These are phyloP conservation scores for Dipodomys merriami DNA, from an alignment of 2,113 vertebrate genomes.

Conservation along the genomic window DNA sequence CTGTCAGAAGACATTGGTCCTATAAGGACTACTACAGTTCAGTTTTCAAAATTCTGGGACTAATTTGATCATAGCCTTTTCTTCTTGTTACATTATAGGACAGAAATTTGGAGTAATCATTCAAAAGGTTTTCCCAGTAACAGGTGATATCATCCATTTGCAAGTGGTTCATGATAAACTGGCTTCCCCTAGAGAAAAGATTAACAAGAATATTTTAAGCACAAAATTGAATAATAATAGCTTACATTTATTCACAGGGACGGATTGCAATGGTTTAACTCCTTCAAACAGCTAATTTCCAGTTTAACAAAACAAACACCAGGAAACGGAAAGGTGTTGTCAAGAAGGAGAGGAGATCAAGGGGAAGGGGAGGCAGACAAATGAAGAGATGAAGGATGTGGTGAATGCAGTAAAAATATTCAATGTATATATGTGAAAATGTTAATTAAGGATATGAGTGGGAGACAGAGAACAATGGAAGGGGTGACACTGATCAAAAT, in stretches of 20 bases:
- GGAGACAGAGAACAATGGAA: too few species aligned
- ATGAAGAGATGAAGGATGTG: too few species aligned
- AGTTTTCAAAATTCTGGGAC: constrained; percentile 84
- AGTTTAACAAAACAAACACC: too few species aligned
- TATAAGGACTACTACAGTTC: constrained; percentile 88
- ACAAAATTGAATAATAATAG: constrained; percentile 25
- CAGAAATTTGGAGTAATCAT: constrained; percentile 90
- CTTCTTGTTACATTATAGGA: constrained; percentile 91
- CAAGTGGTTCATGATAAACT: constrained; percentile 93
- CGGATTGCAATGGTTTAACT: too few species aligned
- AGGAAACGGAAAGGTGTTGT: too few species aligned
- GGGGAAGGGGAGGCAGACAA: too few species aligned
- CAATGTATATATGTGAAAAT: too few species aligned
- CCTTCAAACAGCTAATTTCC: too few species aligned
- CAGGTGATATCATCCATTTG: constrained; percentile 94
- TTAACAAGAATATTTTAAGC: constrained; percentile 56
- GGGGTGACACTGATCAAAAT: too few species aligned
- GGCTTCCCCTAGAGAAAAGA: constrained; percentile 89
- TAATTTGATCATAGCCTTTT: constrained; percentile 88
- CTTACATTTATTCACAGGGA: not conserved
- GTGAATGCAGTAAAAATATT: too few species aligned
- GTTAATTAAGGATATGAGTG: too few species aligned
- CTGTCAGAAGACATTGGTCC: constrained; percentile 10
- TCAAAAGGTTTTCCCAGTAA: constrained; percentile 96
- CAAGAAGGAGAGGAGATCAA: too few species aligned